A percentile compares a stretch with the other conserved stretches of the same genome.
Conservation (phyloP, 2,888 invertebrate species). For the Argyresthia goedartella region DNA sequence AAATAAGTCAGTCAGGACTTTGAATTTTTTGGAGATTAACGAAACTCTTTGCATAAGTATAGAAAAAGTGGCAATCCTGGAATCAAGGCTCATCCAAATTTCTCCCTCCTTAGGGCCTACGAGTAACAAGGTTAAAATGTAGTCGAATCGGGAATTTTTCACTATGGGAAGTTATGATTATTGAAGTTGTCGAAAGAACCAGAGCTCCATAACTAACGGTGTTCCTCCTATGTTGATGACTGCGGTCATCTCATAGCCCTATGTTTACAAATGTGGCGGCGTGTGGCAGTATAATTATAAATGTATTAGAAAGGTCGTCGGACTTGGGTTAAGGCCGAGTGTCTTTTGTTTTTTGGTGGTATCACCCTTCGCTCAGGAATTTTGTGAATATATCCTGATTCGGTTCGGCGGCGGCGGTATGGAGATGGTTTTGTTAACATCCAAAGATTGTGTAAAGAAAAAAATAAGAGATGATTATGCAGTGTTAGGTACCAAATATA, state of each 20-base stretch:
- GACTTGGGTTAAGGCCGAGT: slow-evolving; percentile 46
- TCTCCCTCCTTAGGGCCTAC: too few species aligned
- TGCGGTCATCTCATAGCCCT: slow-evolving; percentile 11
- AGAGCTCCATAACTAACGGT: too few species aligned
- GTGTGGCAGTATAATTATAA: slow-evolving; percentile 56
- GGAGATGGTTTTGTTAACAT: neutral
- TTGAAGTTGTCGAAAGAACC: too few species aligned
- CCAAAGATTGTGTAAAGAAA: neutral
- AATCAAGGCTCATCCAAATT: too few species aligned
- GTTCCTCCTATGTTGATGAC: neutral
- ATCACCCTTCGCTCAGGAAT: neutral
- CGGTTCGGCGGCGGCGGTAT: neutral
- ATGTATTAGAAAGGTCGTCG: slow-evolving; percentile 63
- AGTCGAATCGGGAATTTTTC: too few species aligned
- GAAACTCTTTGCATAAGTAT: too few species aligned
- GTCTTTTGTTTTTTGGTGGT: slow-evolving; percentile 25
- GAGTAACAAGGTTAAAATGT: too few species aligned
- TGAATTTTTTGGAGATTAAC: too few species aligned
- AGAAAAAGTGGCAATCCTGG: too few species aligned
- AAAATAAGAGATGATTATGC: neutral
- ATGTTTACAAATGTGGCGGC: slow-evolving; percentile 51
- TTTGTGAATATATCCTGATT: neutral
- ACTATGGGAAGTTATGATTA: too few species aligned
- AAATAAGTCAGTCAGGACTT: too few species aligned
- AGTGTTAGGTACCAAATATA: too few species aligned